A percentile compares a stretch with the other conserved stretches of the same genome.
Evolutionary conservation across 1,140 invertebrate species (phyloP).

Genomic region (Paraescarpia echinospica): DNA sequence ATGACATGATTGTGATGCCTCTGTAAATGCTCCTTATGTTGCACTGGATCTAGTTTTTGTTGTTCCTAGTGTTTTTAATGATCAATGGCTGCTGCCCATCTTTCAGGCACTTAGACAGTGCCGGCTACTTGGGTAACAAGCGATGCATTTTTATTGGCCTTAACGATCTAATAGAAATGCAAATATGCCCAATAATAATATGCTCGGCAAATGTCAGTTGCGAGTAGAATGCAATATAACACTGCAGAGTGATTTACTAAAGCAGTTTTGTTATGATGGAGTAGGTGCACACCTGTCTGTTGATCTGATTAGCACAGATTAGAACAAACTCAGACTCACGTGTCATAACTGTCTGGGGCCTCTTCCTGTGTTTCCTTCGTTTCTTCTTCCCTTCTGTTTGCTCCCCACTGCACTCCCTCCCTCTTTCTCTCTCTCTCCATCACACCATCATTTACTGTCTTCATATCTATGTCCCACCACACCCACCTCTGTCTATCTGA

Average conservation of each 20-base stretch:
- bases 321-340: too few species aligned
- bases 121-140: neutral
- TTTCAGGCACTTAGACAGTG: neutral
- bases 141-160: neutral
- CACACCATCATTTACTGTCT: too few species aligned
- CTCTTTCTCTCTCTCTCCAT: conserved; percentile 24
- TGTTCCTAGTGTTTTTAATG: neutral
- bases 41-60: neutral
- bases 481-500: too few species aligned
- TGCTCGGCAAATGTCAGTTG: neutral
- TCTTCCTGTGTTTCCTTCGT: neutral
- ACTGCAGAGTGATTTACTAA: neutral
- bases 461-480: too few species aligned
- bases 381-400: neutral
- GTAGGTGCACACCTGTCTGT: neutral
- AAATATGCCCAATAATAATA: neutral
- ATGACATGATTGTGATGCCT: neutral
- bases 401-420: neutral
- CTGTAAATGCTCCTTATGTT: neutral
- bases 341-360: too few species aligned
- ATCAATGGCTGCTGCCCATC: neutral
- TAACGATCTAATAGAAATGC: neutral
- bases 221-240: neutral
- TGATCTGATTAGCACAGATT: neutral
- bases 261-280: neutral